phyloP scores from a whole-genome alignment of 2,113 vertebrate species.

The Melanerpes aurifrons region DNA sequence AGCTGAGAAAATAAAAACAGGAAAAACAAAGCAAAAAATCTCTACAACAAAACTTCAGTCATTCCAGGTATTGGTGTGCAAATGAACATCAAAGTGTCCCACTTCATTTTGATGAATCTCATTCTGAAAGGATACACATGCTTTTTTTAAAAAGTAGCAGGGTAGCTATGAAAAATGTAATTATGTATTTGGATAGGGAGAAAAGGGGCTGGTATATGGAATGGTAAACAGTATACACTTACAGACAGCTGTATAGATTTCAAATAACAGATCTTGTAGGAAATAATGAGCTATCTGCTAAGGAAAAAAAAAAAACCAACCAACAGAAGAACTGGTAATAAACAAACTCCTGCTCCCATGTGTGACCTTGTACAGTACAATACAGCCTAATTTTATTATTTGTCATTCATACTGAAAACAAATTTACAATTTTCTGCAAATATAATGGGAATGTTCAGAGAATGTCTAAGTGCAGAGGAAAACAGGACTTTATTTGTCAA shows the following conservation, averaged over 20 bases:
- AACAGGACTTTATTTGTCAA: slow-evolving; percentile 49
- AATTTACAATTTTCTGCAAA: slow-evolving; percentile 67
- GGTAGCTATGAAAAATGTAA: slow-evolving; percentile 44
- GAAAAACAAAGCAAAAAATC: neutral
- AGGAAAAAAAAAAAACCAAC: slow-evolving; percentile 48
- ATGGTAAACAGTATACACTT: slow-evolving; percentile 47
- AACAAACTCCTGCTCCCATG: slow-evolving; percentile 51
- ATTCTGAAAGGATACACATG: neutral
- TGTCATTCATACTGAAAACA: slow-evolving; percentile 64
- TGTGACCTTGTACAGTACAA: slow-evolving; percentile 65
- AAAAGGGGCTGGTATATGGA: slow-evolving; percentile 33
- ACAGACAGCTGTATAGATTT: slow-evolving; percentile 57
- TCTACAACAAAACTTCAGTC: neutral
- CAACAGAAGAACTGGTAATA: slow-evolving; percentile 51
- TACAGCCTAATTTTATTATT: slow-evolving; percentile 72
- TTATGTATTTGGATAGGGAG: slow-evolving; percentile 52
- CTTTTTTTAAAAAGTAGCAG: slow-evolving; percentile 32
- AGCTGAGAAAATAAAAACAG: slow-evolving; percentile 12
- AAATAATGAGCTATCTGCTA: slow-evolving; percentile 74
- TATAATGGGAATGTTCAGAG: slow-evolving; percentile 60
- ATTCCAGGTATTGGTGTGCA: neutral
- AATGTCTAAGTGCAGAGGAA: slow-evolving; percentile 20
- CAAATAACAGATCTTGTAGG: slow-evolving; percentile 66
- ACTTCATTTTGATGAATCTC: slow-evolving; percentile 21
- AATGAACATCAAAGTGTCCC: slow-evolving; percentile 28